phyloP scores from a whole-genome alignment of 2,113 vertebrate species.

The Bubo bubo region DNA sequence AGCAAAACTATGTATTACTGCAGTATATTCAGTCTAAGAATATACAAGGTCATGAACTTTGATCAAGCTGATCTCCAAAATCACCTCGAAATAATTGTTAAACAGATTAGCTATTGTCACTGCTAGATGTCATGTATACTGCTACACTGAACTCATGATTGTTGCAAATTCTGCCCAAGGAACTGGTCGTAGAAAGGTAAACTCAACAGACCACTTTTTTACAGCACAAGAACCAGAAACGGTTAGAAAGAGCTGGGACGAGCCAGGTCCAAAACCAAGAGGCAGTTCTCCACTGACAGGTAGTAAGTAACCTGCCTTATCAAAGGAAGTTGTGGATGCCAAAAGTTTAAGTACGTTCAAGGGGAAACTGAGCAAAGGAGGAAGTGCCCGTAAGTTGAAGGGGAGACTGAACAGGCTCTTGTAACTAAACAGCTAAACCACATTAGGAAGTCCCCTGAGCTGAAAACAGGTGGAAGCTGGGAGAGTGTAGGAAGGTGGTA shows the following conservation, averaged over 20 bases:
- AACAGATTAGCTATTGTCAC: neutral
- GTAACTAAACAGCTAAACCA: neutral
- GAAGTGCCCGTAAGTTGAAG: neutral
- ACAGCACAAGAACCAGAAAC: neutral
- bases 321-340: neutral
- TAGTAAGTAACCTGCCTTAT: neutral
- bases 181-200: neutral
- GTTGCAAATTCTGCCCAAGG: neutral
- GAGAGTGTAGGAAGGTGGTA: neutral
- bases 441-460: neutral
- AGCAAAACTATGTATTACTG: neutral
- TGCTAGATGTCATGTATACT: neutral
- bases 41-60: neutral
- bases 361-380: neutral
- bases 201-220: neutral
- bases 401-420: neutral
- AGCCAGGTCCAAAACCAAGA: neutral
- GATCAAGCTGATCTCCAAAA: neutral
- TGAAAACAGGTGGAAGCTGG: constrained; percentile 8
- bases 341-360: neutral
- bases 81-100: neutral
- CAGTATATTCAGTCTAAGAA: neutral
- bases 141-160: neutral
- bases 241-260: neutral
- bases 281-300: neutral